Conservation (phyloP, 2,888 invertebrate genomes). For the Meiosimyza platycephala region DNA sequence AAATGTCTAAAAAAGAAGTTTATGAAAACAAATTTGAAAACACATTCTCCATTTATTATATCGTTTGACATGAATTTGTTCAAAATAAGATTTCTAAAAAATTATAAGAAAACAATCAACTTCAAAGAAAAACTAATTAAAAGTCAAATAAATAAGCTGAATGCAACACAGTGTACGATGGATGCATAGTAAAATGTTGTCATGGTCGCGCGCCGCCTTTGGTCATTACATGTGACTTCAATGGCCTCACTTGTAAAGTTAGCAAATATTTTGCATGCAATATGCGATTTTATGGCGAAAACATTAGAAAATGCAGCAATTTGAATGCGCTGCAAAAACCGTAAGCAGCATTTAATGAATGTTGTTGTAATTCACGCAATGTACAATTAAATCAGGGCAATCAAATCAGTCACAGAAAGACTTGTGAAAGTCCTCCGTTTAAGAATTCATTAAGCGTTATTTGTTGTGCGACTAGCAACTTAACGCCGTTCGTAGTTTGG, state of each 20-base stretch:
- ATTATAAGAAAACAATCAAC: too few relatives aligned
- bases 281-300: slow-evolving; percentile 51
- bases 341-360: background rate
- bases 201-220: slow-evolving; percentile 14
- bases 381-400: slow-evolving; percentile 41
- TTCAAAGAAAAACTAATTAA: too few relatives aligned
- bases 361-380: slow-evolving; percentile 5
- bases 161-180: too few relatives aligned
- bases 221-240: slow-evolving; percentile 27
- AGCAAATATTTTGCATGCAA: slow-evolving; percentile 52
- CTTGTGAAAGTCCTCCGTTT: slow-evolving; percentile 36
- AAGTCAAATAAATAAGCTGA: too few relatives aligned
- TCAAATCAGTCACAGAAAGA: slow-evolving; percentile 19
- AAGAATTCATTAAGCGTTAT: slow-evolving; percentile 17
- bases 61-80: too few relatives aligned
- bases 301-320: slow-evolving; percentile 42
- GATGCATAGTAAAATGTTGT: background rate
- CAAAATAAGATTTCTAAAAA: too few relatives aligned
- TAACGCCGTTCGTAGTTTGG: slow-evolving; percentile 28
- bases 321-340: slow-evolving; percentile 34
- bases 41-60: too few relatives aligned
- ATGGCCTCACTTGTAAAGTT: background rate
- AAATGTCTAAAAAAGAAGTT: too few relatives aligned
- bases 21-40: too few relatives aligned
- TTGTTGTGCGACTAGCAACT: slow-evolving; percentile 3